Conservation (phyloP, 2,113 vertebrate species). For the Psittacara wagleri region DNA sequence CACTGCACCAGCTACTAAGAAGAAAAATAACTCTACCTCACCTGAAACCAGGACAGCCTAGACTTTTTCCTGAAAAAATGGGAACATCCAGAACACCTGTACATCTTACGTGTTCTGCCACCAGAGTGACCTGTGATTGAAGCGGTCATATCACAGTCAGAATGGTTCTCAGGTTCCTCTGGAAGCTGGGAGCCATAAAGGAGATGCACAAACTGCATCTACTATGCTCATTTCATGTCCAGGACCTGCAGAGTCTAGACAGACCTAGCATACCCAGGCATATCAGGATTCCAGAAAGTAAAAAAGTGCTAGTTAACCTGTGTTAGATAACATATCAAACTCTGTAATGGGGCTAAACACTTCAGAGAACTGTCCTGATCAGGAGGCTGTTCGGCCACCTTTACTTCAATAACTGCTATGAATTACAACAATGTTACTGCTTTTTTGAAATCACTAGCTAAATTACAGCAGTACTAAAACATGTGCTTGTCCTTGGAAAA, state of each 20-base stretch:
- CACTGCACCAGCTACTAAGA: not conserved
- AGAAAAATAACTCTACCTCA: not conserved
- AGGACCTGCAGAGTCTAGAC: not conserved
- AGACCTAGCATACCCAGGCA: not conserved
- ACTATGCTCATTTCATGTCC: not conserved
- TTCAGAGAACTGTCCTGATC: not conserved
- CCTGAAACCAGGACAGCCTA: not conserved
- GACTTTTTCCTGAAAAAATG: not conserved
- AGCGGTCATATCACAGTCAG: not conserved
- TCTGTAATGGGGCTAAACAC: not conserved
- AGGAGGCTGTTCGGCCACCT: not conserved
- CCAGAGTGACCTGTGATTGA: not conserved
- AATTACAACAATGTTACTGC: not conserved
- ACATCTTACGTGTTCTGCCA: not conserved
- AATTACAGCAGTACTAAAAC: not conserved
- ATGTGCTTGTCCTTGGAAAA: not conserved
- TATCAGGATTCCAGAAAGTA: not conserved
- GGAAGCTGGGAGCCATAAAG: not conserved
- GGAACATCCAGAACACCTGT: not conserved
- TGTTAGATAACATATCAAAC: not conserved
- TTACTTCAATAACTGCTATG: not conserved
- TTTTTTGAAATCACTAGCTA: not conserved
- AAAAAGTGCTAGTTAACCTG: not conserved
- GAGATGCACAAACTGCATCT: not conserved
- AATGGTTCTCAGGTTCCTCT: not conserved